These are phyloP conservation scores for Cladopsammia gracilis DNA, from an alignment of 64 coral and sea anemone genomes.

Conservation along the genomic window DNA sequence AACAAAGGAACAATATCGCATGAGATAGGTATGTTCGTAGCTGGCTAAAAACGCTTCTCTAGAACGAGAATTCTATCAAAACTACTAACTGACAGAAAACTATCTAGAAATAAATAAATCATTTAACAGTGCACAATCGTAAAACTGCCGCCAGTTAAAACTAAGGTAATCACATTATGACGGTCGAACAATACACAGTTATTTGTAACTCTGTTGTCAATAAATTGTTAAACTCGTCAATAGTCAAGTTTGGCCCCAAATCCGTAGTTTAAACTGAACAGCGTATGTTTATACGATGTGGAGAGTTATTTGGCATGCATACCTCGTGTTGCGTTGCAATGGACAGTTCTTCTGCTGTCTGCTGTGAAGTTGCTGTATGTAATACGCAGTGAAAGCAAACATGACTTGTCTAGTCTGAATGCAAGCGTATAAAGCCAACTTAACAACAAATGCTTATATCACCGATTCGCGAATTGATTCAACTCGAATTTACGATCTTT, in stretches of 20 bases:
- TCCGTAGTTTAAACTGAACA: background rate
- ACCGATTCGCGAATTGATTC: background rate
- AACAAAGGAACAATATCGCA: constrained; percentile 34
- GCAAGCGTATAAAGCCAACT: background rate
- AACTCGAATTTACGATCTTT: background rate
- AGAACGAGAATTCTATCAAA: background rate
- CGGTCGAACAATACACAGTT: background rate
- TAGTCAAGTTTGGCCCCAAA: background rate
- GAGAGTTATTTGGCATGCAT: background rate
- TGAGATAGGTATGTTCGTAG: background rate
- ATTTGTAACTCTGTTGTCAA: constrained; percentile 21
- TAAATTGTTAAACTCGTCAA: background rate
- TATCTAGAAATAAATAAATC: background rate
- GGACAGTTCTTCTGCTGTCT: background rate
- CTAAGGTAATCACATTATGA: background rate
- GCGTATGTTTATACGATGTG: background rate
- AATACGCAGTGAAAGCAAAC: constrained; percentile 7
- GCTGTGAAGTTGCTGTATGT: background rate
- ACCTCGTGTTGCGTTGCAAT: background rate
- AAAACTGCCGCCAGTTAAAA: background rate
- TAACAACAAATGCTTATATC: background rate
- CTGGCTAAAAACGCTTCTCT: background rate
- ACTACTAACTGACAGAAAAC: background rate
- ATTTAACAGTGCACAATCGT: background rate
- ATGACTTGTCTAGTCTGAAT: background rate